Evolutionary conservation across 2,888 invertebrate species (phyloP).

Genomic region (Parthenolecanium corni): DNA sequence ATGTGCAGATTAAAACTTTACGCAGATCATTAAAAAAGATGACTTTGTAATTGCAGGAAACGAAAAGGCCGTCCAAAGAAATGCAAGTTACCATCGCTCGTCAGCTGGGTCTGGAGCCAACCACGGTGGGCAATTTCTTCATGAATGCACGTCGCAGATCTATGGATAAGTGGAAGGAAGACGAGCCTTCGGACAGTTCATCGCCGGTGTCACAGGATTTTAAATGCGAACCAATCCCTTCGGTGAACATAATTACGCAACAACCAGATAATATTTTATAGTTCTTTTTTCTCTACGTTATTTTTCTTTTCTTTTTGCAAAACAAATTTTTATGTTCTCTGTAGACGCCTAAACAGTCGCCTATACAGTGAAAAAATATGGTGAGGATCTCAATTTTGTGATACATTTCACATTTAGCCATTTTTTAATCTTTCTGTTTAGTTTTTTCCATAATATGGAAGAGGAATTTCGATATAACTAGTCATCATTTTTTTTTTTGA

Average conservation of each 20-base stretch:
- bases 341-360: not conserved
- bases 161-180: slow-evolving; percentile 98
- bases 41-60: slow-evolving; percentile 90
- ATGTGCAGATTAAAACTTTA: no score
- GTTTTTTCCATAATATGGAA: no score
- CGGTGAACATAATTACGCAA: slow-evolving; percentile 25
- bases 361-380: not conserved
- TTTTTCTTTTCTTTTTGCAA: slow-evolving; percentile 1
- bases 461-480: no score
- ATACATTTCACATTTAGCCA: not conserved
- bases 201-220: slow-evolving; percentile 39
- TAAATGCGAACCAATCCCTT: slow-evolving; percentile 22
- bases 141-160: slow-evolving; percentile 98
- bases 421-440: no score
- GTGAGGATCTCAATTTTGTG: not conserved
- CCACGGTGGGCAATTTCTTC: slow-evolving; percentile 98
- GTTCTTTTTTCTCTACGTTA: no score
- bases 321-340: not conserved
- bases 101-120: slow-evolving; percentile 90
- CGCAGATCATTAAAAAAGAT: no score
- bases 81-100: slow-evolving; percentile 99
- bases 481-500: no score
- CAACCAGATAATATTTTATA: slow-evolving; percentile 27
- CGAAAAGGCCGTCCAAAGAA: slow-evolving; percentile 97
- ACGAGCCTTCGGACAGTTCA: slow-evolving; percentile 55